Evolutionary conservation across 2,888 invertebrate species (phyloP), one percentile per base, ranked within the genome.

Genomic region (Podabrus alpinus): DNA sequence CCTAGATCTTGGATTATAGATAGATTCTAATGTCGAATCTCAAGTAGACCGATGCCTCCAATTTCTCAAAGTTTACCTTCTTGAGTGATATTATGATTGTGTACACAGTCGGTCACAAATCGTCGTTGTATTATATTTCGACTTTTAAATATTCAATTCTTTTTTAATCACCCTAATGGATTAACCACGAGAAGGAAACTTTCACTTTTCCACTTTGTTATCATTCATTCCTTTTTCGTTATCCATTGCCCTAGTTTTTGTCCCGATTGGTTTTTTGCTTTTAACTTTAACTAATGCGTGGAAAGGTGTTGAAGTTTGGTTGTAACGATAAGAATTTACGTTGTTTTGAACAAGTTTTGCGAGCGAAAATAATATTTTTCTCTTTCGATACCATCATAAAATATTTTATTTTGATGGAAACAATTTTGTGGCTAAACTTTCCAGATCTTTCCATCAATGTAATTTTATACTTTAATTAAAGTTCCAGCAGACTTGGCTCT

Each of bases 1-100:
- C 81, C 83, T 80, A 83, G 84, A 84, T 84, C 84, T 83, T 80
- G 85, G 85, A 85, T 85, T 85, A 76, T 74, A 85, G 84, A 84
- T 82, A 82, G 83, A 84, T 84, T 84, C 80, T 82, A 82, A 83
- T 83, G 84, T 83, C 83, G 83, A 83, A 84, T 81, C 83, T 82
- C 80, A 81, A 82, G 79, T 78, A 79, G 82, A 80, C 76, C 75
- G 72, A 68, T 72, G 72, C 69, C 69, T 67, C 61, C 68, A 61
- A 69, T 72, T 68, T 24, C 25, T 19, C 62, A 61, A 69, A 68
- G 66, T 19, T 59, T 24, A 59, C 17, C 21, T 59, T 60, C 17
- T 19, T n/a, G 24, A 15, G 15, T 17, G 7, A n/a, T n/a, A n/a
- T n/a, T n/a, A n/a, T n/a, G n/a, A n/a, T n/a, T n/a, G n/a, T n/a